Percentiles rank a stretch among this genome's conserved stretches.
These are phyloP conservation scores for Trissolcus brochymenae DNA, from an alignment of 2,888 invertebrate species.

Conservation along the genomic window DNA sequence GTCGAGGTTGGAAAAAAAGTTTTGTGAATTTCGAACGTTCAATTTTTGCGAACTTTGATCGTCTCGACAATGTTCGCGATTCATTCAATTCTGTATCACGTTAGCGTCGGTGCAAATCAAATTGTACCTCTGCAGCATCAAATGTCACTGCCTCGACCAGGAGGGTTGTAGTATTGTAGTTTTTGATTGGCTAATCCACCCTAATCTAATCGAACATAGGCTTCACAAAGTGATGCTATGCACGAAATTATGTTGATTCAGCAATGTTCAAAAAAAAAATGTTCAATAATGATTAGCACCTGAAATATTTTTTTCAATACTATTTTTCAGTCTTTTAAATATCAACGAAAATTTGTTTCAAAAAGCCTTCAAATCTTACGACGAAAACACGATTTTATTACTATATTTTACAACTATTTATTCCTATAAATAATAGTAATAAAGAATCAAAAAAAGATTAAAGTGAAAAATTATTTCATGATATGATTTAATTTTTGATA, in stretches of 20 bases:
- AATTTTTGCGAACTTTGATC: conserved; percentile 56
- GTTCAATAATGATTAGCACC: conserved; percentile 14
- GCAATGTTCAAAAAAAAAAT: conserved; percentile 52
- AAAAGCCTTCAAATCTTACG: background rate
- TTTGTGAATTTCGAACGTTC: conserved; percentile 41
- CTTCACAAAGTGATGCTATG: conserved; percentile 55
- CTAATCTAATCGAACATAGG: conserved; percentile 74
- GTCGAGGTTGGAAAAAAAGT: no score
- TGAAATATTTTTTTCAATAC: background rate
- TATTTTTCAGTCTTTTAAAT: background rate
- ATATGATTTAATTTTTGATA: no score
- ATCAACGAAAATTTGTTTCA: background rate
- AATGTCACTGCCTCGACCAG: conserved; percentile 71
- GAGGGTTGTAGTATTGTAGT: conserved; percentile 72
- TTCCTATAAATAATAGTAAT: no score
- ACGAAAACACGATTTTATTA: background rate
- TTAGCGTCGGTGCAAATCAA: conserved; percentile 74
- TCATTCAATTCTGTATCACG: conserved; percentile 75
- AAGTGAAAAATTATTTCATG: no score
- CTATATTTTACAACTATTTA: background rate
- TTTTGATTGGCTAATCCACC: conserved; percentile 76
- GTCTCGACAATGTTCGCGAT: conserved; percentile 61
- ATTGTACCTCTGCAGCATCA: conserved; percentile 74
- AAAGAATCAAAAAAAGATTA: no score
- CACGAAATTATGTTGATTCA: conserved; percentile 54